These are phyloP conservation scores for Thecophora atra DNA, from an alignment of 2,888 invertebrate species.

Conservation along the genomic window DNA sequence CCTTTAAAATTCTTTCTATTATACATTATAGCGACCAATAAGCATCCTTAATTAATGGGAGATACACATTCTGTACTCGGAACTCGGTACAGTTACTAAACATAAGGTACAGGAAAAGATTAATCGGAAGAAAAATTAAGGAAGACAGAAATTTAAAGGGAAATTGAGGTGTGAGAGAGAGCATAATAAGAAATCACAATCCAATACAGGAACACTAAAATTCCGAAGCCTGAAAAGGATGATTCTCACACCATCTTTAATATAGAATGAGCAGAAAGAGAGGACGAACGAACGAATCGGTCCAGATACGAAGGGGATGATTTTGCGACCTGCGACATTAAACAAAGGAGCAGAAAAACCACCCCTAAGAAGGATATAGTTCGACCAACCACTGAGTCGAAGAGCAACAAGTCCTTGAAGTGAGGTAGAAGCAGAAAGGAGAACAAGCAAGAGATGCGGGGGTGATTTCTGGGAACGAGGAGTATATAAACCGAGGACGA, in stretches of 20 bases:
- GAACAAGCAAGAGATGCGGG: background rate
- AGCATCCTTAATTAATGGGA: background rate
- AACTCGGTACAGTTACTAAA: background rate
- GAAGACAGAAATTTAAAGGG: background rate
- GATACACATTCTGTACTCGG: no score
- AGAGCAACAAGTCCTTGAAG: conserved; percentile 9
- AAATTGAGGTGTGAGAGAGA: background rate
- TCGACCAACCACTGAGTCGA: background rate
- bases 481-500: conserved; percentile 39
- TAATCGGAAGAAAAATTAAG: background rate
- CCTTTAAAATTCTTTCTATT: no score
- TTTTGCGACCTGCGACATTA: background rate
- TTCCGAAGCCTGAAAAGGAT: no score
- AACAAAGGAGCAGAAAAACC: background rate
- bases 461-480: conserved; percentile 10
- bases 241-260: no score
- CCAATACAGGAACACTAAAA: no score
- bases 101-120: background rate
- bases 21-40: background rate
- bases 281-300: no score
- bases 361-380: background rate
- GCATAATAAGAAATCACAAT: no score
- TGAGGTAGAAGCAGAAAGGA: background rate
- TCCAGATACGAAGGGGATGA: no score
- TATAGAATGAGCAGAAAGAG: no score